Base-by-base conservation (phyloP, 1,140 invertebrate genomes). In the Popillia japonica region DNA sequence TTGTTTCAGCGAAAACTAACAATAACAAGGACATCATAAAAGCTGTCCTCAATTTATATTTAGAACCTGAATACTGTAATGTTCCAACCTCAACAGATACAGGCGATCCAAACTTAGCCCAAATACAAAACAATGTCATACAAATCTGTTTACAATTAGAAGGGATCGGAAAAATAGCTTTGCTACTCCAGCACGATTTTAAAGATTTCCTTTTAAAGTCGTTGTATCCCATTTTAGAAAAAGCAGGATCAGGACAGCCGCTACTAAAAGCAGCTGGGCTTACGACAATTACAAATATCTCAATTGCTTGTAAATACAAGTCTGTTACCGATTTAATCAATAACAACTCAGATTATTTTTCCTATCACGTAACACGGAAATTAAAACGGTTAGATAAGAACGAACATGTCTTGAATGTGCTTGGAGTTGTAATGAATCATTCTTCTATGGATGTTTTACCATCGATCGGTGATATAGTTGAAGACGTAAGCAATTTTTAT, bases 181-280 rank as follows among this genome's bases (percentile, higher is more conserved):
- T 81, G 17, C 83, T 84, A 34, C 84, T 92, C 0, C 80, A 85
- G 61, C 40, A 80, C 0, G 78, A 89, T 2, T 92, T 90, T 85
- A 86, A 91, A 48, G 85, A 84, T 14, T 91, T 89, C 86, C 81
- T 93, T 68, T 80, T 93, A 20, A 90, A 90, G 81, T 91, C 90
- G 6, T 84, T 94, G n/a, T 93, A 92, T 80, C 81, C 91, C n/a
- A 82, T 93, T 20, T 86, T 93, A 76, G 92, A 93, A 87, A 87
- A 89, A 86, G 91, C 92, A 77, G 92, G 92, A 90, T 91, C 89
- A 81, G 85, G 86, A 68, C 89, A 92, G 81, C 85, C 87, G 59
- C 82, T 90, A 75, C 86, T 93, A 0, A 89, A 88, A 80, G 79
- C 85, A 72, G 86, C 90, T 2, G 92, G 92, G 11, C 81, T 90